Evolutionary conservation across 2,113 vertebrate species (phyloP).

Genomic region (Lasiurus borealis): DNA sequence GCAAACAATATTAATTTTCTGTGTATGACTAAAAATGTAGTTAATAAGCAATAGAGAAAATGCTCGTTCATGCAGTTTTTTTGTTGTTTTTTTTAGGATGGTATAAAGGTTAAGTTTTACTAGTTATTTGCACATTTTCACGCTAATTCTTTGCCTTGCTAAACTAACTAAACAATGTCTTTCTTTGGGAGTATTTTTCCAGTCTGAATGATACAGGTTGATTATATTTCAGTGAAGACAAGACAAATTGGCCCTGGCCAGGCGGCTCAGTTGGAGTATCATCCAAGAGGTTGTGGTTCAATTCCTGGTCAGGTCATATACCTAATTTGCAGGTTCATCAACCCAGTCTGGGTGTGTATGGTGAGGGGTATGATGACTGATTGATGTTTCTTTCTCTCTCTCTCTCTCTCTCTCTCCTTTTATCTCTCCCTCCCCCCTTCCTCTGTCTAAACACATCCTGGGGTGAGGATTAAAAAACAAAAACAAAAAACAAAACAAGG

Average conservation of each 20-base stretch:
- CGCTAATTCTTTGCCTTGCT: background rate
- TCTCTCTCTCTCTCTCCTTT: too few species aligned
- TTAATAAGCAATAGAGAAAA: slow-evolving; percentile 47
- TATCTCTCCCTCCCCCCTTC: too few species aligned
- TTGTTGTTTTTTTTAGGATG: background rate
- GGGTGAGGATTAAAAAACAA: too few species aligned
- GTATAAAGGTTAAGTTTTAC: background rate
- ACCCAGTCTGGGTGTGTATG: too few species aligned
- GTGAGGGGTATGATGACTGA: too few species aligned
- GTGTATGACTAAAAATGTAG: slow-evolving; percentile 34
- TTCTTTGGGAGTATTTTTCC: background rate
- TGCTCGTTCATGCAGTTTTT: background rate
- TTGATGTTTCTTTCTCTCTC: too few species aligned
- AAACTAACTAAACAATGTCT: background rate
- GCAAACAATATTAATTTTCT: background rate
- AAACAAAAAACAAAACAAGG: background rate
- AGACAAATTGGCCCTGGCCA: background rate
- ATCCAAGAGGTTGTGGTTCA: too few species aligned
- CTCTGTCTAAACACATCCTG: too few species aligned
- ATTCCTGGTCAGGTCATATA: too few species aligned
- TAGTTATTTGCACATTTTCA: slow-evolving; percentile 14
- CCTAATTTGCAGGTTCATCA: too few species aligned
- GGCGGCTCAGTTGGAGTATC: too few species aligned
- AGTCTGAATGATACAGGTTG: background rate
- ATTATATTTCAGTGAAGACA: slow-evolving; percentile 8